phyloP scores from a whole-genome alignment of 2,113 vertebrate species.

The Malurus melanocephalus region DNA sequence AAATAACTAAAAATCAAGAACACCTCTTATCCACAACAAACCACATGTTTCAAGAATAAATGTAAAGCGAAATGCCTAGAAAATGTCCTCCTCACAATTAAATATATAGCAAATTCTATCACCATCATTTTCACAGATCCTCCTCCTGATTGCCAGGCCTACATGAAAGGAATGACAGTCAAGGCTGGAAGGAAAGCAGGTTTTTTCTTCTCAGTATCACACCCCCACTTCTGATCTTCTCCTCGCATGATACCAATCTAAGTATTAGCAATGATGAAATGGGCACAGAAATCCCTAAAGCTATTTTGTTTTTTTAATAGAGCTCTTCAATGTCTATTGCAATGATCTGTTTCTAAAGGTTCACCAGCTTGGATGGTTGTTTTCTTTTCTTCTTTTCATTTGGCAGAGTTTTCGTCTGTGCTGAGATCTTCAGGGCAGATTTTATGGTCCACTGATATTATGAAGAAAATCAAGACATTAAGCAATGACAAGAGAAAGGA shows the following conservation, averaged over 20 bases:
- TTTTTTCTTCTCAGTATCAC: not conserved
- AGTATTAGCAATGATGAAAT: not conserved
- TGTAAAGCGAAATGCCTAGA: not conserved
- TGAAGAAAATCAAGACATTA: conserved; percentile 12
- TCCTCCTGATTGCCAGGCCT: not conserved
- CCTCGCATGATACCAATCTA: not conserved
- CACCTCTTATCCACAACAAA: not conserved
- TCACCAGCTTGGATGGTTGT: not conserved
- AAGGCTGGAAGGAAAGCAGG: not conserved
- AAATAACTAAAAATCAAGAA: not conserved
- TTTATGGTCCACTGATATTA: conserved; percentile 1
- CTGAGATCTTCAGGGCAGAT: conserved; percentile 16
- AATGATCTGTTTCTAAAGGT: not conserved
- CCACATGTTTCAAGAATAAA: not conserved
- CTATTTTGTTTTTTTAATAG: not conserved
- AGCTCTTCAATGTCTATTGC: not conserved
- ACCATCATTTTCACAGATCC: not conserved
- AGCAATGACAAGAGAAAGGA: not conserved
- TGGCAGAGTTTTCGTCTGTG: not conserved
- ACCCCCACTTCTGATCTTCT: not conserved
- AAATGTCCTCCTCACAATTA: not conserved
- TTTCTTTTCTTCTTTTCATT: not conserved
- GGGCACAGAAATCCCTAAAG: conserved; percentile 2
- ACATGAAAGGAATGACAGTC: not conserved
- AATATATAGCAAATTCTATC: not conserved